Conservation (phyloP, 37 sponge, comb jelly and placozoan genomes). For the Aplysina aerophoba region DNA sequence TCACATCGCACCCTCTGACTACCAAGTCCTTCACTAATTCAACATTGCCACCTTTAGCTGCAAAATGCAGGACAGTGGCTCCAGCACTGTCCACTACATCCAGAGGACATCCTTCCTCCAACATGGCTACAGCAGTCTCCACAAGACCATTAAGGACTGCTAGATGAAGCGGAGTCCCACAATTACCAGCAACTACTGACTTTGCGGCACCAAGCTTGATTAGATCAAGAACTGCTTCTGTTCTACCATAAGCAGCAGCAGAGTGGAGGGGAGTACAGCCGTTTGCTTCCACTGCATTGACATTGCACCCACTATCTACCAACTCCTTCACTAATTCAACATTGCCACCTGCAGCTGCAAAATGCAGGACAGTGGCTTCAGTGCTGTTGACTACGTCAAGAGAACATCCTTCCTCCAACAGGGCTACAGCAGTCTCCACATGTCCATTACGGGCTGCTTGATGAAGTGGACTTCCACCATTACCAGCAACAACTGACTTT, state of each 20-base stretch:
- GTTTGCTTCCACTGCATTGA: neutral
- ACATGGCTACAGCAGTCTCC: neutral
- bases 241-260: slow-evolving; percentile 1
- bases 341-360: slow-evolving; percentile 7
- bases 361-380: slow-evolving; percentile 8
- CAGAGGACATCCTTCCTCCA: neutral
- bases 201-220: neutral
- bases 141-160: neutral
- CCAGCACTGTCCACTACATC: neutral
- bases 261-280: neutral
- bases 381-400: neutral
- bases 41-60: neutral
- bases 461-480: slow-evolving; percentile 4
- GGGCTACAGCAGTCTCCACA: neutral
- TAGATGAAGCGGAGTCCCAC: slow-evolving; percentile 23
- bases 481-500: neutral
- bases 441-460: neutral
- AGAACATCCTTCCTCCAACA: neutral
- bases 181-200: neutral
- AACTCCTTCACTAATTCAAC: neutral
- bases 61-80: neutral
- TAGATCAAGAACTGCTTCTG: neutral
- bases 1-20: neutral
- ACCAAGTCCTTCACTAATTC: neutral
- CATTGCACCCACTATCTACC: neutral